A percentile compares a stretch with the other conserved stretches of the same genome.
Conservation (phyloP, 2,888 invertebrate genomes). For the Bhutanitis thaidina region DNA sequence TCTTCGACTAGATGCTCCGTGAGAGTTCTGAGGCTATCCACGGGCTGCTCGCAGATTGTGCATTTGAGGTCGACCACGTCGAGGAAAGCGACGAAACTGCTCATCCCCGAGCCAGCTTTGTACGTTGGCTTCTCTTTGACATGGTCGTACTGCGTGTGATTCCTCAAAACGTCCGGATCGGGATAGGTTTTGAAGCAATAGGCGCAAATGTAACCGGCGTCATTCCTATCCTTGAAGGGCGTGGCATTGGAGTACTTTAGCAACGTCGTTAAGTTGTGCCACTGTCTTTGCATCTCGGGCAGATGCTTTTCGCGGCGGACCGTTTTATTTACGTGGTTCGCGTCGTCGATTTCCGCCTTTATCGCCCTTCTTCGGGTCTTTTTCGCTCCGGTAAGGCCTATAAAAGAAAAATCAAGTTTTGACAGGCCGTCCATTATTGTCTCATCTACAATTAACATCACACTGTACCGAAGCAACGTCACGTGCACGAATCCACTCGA, state of each 20-base stretch:
- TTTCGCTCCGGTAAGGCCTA: constrained; percentile 63
- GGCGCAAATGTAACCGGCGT: constrained; percentile 67
- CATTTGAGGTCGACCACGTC: constrained; percentile 68
- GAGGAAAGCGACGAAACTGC: constrained; percentile 62
- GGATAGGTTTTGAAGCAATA: constrained; percentile 66
- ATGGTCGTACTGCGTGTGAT: constrained; percentile 58
- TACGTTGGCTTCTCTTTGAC: constrained; percentile 59
- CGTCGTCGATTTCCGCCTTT: constrained; percentile 47
- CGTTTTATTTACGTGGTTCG: constrained; percentile 36
- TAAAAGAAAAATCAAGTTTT: constrained; percentile 72
- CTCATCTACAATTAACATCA: constrained; percentile 18
- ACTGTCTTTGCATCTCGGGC: constrained; percentile 67
- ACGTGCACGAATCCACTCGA: background rate
- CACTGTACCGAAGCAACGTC: constrained; percentile 2
- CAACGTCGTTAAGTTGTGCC: constrained; percentile 64
- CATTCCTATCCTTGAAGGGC: constrained; percentile 67
- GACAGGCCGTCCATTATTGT: constrained; percentile 45
- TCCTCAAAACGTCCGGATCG: constrained; percentile 47
- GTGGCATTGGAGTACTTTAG: constrained; percentile 65
- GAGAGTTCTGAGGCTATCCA: constrained; percentile 46
- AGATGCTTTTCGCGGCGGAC: constrained; percentile 50
- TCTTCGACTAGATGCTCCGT: constrained; percentile 54
- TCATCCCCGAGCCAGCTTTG: constrained; percentile 59
- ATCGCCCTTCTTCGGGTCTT: constrained; percentile 57
- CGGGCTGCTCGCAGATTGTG: constrained; percentile 49